Evolutionary conservation across 2,888 invertebrate species (phyloP), one percentile per base, ranked within the genome.

Genomic region (Leuctra nigra): DNA sequence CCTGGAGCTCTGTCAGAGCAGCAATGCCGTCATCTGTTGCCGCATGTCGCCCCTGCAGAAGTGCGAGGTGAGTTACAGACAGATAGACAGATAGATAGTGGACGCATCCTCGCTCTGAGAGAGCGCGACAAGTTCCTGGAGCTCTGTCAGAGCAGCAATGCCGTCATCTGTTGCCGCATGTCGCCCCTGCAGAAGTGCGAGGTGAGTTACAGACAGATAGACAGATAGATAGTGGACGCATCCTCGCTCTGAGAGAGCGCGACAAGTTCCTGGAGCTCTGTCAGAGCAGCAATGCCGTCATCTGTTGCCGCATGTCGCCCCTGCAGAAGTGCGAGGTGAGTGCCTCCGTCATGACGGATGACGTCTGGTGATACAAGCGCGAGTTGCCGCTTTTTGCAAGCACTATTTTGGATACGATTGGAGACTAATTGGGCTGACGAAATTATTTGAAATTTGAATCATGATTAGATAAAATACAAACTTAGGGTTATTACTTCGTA

Each of bases 291-390:
- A 81, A 82, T 16, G 86, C 93, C 0, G 94, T 95, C 0, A 78
- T 95, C n/a, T 93, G 93, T 68, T 94, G 94, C 66, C 75, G 94
- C 54, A 79, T 94, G 68, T 90, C 93, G 22, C 94, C 94, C 0
- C 77, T 94, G 63, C 94, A 94, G 71, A 94, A 94, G 70, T 91
- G 87, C 64, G 82, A 88, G 77, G 88, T 84, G 62, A 67, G 67
- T n/a, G n/a, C n/a, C n/a, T n/a, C n/a, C n/a, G n/a, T n/a, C n/a
- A n/a, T n/a, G n/a, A n/a, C n/a, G n/a, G n/a, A n/a, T n/a, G n/a
- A n/a, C n/a, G n/a, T n/a, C n/a, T n/a, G n/a, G n/a, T n/a, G n/a
- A n/a, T n/a, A n/a, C n/a, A n/a, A n/a, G n/a, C n/a, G n/a, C n/a
- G n/a, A n/a, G n/a, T n/a, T n/a, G n/a, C n/a, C n/a, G n/a, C n/a